phyloP scores from a whole-genome alignment of 1,140 invertebrate species.

The Tigriopus japonicus region DNA sequence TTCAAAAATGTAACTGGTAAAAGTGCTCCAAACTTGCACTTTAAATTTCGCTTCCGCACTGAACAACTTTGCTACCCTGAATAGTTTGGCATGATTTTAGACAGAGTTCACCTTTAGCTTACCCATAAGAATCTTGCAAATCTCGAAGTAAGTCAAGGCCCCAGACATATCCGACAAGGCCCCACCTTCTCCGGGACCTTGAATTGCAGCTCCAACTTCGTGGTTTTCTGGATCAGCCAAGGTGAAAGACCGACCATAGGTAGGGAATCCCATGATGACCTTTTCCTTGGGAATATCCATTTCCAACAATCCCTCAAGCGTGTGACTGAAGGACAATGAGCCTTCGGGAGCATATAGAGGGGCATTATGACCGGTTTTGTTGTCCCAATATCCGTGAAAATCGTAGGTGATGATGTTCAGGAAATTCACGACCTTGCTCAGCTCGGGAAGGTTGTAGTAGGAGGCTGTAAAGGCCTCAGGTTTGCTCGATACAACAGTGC shows the following conservation, averaged over 20 bases:
- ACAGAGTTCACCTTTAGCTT: no score
- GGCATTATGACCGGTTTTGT: constrained; percentile 36
- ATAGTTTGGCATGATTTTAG: no score
- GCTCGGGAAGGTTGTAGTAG: constrained; percentile 33
- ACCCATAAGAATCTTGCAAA: constrained; percentile 39
- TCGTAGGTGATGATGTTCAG: constrained; percentile 52
- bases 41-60: no score
- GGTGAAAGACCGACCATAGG: constrained; percentile 39
- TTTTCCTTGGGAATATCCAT: constrained; percentile 27
- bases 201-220: constrained; percentile 26
- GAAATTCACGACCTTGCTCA: constrained; percentile 34
- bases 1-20: no score
- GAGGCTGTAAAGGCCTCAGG: no score
- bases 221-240: constrained; percentile 28
- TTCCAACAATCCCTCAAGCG: no score
- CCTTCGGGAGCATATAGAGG: constrained; percentile 27
- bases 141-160: constrained; percentile 35
- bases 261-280: constrained; percentile 37
- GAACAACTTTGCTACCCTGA: no score
- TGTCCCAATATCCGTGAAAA: constrained; percentile 35
- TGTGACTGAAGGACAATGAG: no score
- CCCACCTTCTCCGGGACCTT: constrained; percentile 22
- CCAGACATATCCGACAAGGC: constrained; percentile 34
- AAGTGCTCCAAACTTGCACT: no score
- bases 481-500: no score